phyloP scores from a whole-genome alignment of 1,140 invertebrate genomes.

The Scaptomyza montana region DNA sequence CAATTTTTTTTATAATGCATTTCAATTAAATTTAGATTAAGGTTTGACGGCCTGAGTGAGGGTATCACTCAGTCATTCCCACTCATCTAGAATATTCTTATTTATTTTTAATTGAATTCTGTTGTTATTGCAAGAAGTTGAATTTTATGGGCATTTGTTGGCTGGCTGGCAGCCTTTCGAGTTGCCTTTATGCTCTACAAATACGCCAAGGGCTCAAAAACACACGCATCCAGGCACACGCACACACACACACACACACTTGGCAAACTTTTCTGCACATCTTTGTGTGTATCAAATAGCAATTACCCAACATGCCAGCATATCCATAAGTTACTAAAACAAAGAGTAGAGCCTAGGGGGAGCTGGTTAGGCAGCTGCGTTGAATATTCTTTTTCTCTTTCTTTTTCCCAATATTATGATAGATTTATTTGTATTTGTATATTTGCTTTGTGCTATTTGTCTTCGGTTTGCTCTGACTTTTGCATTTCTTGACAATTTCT shows the following conservation, averaged over 20 bases:
- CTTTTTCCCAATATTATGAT: constrained; percentile 40
- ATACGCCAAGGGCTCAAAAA: constrained; percentile 33
- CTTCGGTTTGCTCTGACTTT: constrained; percentile 29
- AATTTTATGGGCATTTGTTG: constrained; percentile 27
- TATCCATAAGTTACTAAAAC: background rate
- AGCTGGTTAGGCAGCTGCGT: constrained; percentile 14
- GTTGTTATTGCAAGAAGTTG: constrained; percentile 24
- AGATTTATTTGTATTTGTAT: constrained; percentile 27
- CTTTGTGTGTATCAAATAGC: constrained; percentile 46
- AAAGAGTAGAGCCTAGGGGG: background rate
- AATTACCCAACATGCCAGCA: constrained; percentile 38
- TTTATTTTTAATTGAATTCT: constrained; percentile 46
- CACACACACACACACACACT: background rate
- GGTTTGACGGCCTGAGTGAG: background rate
- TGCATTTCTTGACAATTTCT: too few relatives aligned
- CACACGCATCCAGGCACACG: constrained; percentile 1
- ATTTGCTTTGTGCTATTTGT: constrained; percentile 37
- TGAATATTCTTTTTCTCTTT: background rate
- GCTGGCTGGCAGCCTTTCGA: constrained; percentile 6
- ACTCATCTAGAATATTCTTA: background rate
- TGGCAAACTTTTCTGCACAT: background rate
- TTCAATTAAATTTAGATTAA: background rate
- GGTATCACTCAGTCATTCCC: background rate
- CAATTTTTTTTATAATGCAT: background rate
- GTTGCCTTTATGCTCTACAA: constrained; percentile 27